These are phyloP conservation scores for Nysson spinosus DNA, from an alignment of 2,888 invertebrate species.

Conservation along the genomic window DNA sequence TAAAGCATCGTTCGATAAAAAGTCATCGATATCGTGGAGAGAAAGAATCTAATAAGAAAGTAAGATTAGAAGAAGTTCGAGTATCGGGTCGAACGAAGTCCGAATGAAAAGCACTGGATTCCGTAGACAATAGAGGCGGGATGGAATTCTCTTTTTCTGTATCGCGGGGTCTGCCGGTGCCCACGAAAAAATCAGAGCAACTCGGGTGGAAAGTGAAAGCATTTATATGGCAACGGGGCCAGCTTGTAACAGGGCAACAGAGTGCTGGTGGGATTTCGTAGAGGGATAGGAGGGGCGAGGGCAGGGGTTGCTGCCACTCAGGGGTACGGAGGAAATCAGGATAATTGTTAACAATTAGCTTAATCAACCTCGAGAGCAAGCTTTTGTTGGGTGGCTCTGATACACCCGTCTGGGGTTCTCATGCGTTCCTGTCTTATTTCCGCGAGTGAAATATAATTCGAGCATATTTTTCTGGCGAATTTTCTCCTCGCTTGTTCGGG, in stretches of 20 bases:
- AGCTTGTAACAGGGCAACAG: slow-evolving; percentile 50
- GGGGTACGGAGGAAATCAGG: slow-evolving; percentile 74
- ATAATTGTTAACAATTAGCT: slow-evolving; percentile 78
- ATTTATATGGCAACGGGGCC: slow-evolving; percentile 65
- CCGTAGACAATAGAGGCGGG: slow-evolving; percentile 36
- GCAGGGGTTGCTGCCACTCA: slow-evolving; percentile 68
- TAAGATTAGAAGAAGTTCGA: slow-evolving; percentile 43
- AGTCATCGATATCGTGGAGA: not conserved
- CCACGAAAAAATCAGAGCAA: slow-evolving; percentile 64
- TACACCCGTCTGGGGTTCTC: slow-evolving; percentile 61
- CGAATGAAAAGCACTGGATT: slow-evolving; percentile 42
- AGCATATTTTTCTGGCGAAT: slow-evolving; percentile 31
- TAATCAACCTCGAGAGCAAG: slow-evolving; percentile 76
- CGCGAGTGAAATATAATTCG: slow-evolving; percentile 37
- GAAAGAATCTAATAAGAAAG: slow-evolving; percentile 3
- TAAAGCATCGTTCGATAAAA: not conserved
- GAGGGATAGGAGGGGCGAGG: slow-evolving; percentile 52
- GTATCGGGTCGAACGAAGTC: slow-evolving; percentile 51
- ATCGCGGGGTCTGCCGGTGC: slow-evolving; percentile 37
- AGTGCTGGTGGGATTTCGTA: slow-evolving; percentile 46
- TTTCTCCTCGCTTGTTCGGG: too few species aligned
- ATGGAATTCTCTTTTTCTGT: slow-evolving; percentile 34
- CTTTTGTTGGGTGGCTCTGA: slow-evolving; percentile 71
- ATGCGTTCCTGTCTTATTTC: slow-evolving; percentile 43
- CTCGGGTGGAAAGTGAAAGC: slow-evolving; percentile 69